Evolutionary conservation across 2,797 vertebrate genomes (phyloP).

Genomic region (Atherinosoma microstoma): DNA sequence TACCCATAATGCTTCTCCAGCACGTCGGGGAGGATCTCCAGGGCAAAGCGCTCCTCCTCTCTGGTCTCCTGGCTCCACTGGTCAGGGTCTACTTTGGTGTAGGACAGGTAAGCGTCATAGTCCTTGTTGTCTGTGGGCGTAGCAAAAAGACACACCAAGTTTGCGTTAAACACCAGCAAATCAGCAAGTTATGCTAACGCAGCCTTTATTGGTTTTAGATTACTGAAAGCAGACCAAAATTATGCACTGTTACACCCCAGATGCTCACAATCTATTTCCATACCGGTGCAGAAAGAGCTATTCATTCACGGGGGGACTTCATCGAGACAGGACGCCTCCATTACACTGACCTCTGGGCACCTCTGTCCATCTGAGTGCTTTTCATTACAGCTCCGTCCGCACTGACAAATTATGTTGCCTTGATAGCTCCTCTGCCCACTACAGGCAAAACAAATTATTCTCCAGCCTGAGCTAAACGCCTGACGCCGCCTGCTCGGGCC

Average conservation of each 20-base stretch:
- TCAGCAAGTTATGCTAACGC: slow-evolving; percentile 5
- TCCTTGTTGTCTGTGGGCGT: slow-evolving; percentile 91
- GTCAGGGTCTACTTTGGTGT: slow-evolving; percentile 98
- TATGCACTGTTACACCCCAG: slow-evolving; percentile 15
- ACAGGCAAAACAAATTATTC: slow-evolving; percentile 70
- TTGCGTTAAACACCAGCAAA: slow-evolving; percentile 84
- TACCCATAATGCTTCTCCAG: slow-evolving; percentile 99
- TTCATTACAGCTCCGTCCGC: slow-evolving; percentile 66
- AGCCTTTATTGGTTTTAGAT: slow-evolving; percentile 15
- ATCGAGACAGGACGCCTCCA: slow-evolving; percentile 52
- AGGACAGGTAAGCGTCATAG: slow-evolving; percentile 97
- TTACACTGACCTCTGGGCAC: slow-evolving; percentile 64
- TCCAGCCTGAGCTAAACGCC: slow-evolving; percentile 52
- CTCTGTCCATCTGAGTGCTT: slow-evolving; percentile 60
- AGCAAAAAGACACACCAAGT: slow-evolving; percentile 82
- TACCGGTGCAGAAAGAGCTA: slow-evolving; percentile 28
- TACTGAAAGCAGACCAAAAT: slow-evolving; percentile 29
- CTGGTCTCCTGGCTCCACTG: slow-evolving; percentile 98
- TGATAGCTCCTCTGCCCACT: slow-evolving; percentile 55
- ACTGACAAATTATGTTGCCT: slow-evolving; percentile 62
- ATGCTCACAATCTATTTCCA: slow-evolving; percentile 52
- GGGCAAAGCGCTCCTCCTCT: slow-evolving; percentile 97
- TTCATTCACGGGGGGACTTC: slow-evolving; percentile 52
- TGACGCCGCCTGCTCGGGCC: slow-evolving; percentile 24
- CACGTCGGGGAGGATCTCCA: slow-evolving; percentile 98